phyloP scores from a whole-genome alignment of 92 coral and sea anemone species.

The Isaurus tuberculatus region DNA sequence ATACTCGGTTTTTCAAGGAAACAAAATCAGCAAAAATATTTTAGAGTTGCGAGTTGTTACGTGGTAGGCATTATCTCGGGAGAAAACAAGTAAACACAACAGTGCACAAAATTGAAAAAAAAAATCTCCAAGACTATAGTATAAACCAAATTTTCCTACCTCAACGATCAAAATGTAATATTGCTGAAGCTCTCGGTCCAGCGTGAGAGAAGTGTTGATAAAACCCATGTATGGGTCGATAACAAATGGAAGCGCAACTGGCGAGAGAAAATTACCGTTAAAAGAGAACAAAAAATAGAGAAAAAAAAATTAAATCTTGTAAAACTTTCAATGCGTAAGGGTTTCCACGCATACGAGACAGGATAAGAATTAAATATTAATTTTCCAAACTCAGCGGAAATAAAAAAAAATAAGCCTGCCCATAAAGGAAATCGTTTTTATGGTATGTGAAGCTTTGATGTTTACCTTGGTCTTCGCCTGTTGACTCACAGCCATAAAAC shows the following conservation, averaged over 20 bases:
- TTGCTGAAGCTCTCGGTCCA: conserved; percentile 90
- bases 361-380: too few relatives aligned
- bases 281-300: neutral
- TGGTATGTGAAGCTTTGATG: too few relatives aligned
- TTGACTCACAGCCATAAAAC: conserved; percentile 94
- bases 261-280: conserved; percentile 4
- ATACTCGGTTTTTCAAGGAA: too few relatives aligned
- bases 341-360: neutral
- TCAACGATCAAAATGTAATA: conserved; percentile 71
- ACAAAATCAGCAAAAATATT: too few relatives aligned
- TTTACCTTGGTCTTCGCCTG: conserved; percentile 91
- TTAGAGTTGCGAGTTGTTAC: too few relatives aligned
- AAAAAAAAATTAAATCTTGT: neutral
- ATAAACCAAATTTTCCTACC: conserved; percentile 55
- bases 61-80: too few relatives aligned
- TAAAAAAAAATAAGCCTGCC: too few relatives aligned
- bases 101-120: neutral
- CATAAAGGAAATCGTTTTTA: too few relatives aligned
- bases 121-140: neutral
- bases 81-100: too few relatives aligned
- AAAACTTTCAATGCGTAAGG: too few relatives aligned
- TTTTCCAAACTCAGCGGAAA: too few relatives aligned
- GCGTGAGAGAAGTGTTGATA: conserved; percentile 74
- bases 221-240: conserved; percentile 84
- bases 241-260: conserved; percentile 89